Evolutionary conservation across 2,113 vertebrate species (phyloP).

Genomic region (Hypanus sabinus): DNA sequence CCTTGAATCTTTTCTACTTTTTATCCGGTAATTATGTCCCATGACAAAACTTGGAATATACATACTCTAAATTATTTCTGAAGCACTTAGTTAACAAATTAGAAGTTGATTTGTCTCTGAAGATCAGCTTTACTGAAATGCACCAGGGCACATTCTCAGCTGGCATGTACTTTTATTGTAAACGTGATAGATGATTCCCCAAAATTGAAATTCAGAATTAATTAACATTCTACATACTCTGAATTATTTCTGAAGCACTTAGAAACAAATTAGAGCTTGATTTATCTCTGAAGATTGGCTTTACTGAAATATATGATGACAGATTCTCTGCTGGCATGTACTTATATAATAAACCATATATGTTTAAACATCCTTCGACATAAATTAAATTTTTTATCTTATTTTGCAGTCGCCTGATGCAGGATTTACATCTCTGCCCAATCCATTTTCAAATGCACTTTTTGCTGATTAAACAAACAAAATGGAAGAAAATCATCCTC

Average conservation of each 20-base stretch:
- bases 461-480: neutral
- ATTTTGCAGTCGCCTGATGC: neutral
- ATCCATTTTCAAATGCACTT: neutral
- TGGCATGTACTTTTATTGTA: neutral
- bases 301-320: too few relatives aligned
- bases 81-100: neutral
- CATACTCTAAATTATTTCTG: neutral
- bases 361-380: too few relatives aligned
- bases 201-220: neutral
- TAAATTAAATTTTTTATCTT: neutral
- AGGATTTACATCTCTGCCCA: neutral
- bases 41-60: neutral
- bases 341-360: too few relatives aligned
- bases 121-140: neutral
- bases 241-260: too few relatives aligned
- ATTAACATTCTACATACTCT: neutral
- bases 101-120: neutral
- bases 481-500: neutral
- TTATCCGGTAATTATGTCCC: too few relatives aligned
- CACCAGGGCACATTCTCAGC: neutral
- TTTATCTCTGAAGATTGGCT: too few relatives aligned
- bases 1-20: too few relatives aligned
- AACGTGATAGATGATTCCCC: neutral
- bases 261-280: too few relatives aligned
- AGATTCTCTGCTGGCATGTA: too few relatives aligned